Percentiles rank a stretch among this genome's conserved stretches.
Conservation (phyloP, 2,113 vertebrate genomes). For the Ailurus styani region DNA sequence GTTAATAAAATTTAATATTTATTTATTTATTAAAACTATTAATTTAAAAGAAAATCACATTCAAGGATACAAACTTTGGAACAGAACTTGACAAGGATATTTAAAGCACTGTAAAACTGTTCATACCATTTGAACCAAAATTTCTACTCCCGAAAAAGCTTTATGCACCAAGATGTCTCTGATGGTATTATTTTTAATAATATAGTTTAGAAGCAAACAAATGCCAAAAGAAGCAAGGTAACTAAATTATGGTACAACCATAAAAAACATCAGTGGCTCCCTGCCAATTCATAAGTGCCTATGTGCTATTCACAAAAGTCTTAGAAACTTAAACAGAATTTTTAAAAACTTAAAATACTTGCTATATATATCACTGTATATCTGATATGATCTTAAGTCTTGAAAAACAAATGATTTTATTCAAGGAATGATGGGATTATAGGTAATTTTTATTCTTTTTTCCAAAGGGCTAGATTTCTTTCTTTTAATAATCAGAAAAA, state of each 20-base stretch:
- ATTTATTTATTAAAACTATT: neutral
- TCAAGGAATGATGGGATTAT: neutral
- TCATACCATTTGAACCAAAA: neutral
- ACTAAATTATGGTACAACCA: neutral
- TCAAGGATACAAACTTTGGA: neutral
- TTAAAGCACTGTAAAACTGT: constrained; percentile 33
- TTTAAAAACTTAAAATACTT: constrained; percentile 14
- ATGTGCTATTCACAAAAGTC: neutral
- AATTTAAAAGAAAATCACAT: constrained; percentile 5
- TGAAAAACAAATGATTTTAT: constrained; percentile 17
- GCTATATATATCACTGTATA: neutral
- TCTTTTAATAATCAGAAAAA: neutral
- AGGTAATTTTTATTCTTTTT: constrained; percentile 29
- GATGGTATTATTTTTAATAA: neutral
- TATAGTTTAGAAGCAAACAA: neutral
- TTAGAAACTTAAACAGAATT: neutral
- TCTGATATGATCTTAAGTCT: neutral
- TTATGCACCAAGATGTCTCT: neutral
- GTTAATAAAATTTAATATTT: neutral
- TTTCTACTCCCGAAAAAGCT: neutral
- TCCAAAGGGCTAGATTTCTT: neutral
- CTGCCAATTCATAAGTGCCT: neutral
- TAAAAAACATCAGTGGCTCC: neutral
- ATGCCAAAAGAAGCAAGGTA: neutral
- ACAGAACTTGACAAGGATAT: neutral